phyloP scores from a whole-genome alignment of 1,140 invertebrate species.

The Chionoecetes opilio region DNA sequence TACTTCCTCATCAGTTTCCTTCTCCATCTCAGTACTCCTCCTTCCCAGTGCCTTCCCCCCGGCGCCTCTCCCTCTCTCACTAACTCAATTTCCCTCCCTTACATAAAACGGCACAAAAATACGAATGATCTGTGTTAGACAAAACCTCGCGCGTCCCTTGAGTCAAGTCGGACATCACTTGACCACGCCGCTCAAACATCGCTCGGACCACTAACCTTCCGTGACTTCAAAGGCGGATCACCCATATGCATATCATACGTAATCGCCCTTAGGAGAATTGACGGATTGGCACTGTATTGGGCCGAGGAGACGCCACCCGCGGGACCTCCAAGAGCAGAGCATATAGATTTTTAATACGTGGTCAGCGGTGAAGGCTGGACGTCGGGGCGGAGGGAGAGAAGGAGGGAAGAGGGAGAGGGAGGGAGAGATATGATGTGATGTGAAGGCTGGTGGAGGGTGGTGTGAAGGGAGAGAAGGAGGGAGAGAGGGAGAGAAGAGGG shows the following conservation, averaged over 20 bases:
- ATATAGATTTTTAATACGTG: slow-evolving; percentile 77
- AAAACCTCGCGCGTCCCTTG: background rate
- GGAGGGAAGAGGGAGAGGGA: slow-evolving; percentile 32
- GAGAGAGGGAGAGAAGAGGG: background rate
- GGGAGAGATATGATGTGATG: too few species aligned
- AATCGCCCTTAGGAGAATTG: background rate
- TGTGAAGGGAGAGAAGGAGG: background rate
- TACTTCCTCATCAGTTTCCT: background rate
- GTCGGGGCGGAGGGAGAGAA: background rate
- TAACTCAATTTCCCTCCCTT: background rate
- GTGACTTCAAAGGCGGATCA: background rate
- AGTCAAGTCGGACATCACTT: background rate
- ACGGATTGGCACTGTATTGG: slow-evolving; percentile 17
- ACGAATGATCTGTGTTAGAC: background rate
- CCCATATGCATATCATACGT: background rate
- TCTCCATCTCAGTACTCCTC: background rate
- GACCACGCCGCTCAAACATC: background rate
- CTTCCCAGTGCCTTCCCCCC: background rate
- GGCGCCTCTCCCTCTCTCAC: background rate
- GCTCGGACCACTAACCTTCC: background rate
- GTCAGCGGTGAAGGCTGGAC: slow-evolving; percentile 33
- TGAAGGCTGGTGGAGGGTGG: background rate
- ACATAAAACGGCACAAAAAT: background rate
- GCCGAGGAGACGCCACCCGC: slow-evolving; percentile 38
- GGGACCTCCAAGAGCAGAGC: slow-evolving; percentile 50